Conservation (phyloP, 2,888 invertebrate genomes). For the Cephus nigrinus region DNA sequence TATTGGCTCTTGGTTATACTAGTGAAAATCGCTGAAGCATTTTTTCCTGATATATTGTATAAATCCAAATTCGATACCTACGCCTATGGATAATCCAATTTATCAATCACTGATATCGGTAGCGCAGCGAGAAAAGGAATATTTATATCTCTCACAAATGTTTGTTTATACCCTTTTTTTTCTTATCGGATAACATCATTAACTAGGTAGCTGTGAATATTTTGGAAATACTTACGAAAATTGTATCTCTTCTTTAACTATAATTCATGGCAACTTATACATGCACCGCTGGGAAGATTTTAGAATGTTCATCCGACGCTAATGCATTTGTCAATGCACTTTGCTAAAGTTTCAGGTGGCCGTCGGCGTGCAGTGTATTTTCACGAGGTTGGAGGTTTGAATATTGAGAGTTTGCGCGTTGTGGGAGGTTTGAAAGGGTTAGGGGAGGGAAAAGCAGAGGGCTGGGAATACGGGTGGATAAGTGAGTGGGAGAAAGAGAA, state of each 20-base stretch:
- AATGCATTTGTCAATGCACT: background rate
- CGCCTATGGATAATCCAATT: background rate
- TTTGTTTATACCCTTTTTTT: background rate
- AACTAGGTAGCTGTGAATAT: background rate
- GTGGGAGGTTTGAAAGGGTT: constrained; percentile 21
- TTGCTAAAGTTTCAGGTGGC: background rate
- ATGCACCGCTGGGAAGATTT: background rate
- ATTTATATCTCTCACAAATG: background rate
- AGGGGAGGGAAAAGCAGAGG: constrained; percentile 17
- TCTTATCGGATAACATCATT: background rate
- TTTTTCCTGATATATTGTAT: background rate
- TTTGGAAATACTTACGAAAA: too few relatives aligned
- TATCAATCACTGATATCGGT: background rate
- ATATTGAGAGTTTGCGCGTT: constrained; percentile 46
- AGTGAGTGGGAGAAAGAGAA: constrained; percentile 22
- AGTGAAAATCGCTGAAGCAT: background rate
- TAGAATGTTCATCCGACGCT: background rate
- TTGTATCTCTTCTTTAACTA: background rate
- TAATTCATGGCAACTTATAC: background rate
- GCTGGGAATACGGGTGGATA: constrained; percentile 22
- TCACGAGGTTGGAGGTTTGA: constrained; percentile 21
- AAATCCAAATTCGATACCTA: background rate
- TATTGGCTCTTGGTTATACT: background rate
- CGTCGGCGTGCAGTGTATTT: background rate
- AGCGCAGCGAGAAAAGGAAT: background rate